These are phyloP conservation scores for Albula goreensis DNA, from an alignment of 2,113 vertebrate species.

Conservation along the genomic window DNA sequence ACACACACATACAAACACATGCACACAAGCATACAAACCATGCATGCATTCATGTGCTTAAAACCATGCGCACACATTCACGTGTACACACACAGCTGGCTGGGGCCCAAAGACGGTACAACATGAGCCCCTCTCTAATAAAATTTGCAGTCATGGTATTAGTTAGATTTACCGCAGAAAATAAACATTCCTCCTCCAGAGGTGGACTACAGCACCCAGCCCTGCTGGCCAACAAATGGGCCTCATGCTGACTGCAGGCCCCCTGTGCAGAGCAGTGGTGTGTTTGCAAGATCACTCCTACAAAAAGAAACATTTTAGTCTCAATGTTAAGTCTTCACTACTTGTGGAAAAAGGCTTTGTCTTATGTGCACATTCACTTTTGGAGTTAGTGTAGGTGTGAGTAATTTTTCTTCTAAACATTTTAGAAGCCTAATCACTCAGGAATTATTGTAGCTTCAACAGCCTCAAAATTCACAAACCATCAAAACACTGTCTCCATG, in stretches of 20 bases:
- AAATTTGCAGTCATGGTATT: slow-evolving; percentile 62
- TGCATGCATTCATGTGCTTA: slow-evolving; percentile 18
- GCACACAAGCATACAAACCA: slow-evolving; percentile 59
- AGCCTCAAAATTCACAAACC: background rate
- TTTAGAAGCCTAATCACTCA: too few relatives aligned
- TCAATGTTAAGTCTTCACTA: too few relatives aligned
- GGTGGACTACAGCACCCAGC: background rate
- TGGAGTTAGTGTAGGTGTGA: too few relatives aligned
- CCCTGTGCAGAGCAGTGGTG: background rate
- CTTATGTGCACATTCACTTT: too few relatives aligned
- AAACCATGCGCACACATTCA: slow-evolving; percentile 10
- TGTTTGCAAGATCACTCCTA: background rate
- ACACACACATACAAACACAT: slow-evolving; percentile 41
- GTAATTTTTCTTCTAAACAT: too few relatives aligned
- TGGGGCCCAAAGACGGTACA: slow-evolving; percentile 46
- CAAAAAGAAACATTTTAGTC: background rate
- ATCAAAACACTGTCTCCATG: slow-evolving; percentile 33
- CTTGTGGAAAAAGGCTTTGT: too few relatives aligned
- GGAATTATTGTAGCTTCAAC: too few relatives aligned
- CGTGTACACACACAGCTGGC: slow-evolving; percentile 33
- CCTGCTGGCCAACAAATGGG: background rate
- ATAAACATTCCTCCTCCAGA: slow-evolving; percentile 54
- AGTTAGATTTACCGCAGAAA: slow-evolving; percentile 60
- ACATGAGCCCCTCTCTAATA: slow-evolving; percentile 51
- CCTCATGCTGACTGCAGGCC: background rate